Evolutionary conservation across 1,140 invertebrate species (phyloP).

Genomic region (Planococcus citri): DNA sequence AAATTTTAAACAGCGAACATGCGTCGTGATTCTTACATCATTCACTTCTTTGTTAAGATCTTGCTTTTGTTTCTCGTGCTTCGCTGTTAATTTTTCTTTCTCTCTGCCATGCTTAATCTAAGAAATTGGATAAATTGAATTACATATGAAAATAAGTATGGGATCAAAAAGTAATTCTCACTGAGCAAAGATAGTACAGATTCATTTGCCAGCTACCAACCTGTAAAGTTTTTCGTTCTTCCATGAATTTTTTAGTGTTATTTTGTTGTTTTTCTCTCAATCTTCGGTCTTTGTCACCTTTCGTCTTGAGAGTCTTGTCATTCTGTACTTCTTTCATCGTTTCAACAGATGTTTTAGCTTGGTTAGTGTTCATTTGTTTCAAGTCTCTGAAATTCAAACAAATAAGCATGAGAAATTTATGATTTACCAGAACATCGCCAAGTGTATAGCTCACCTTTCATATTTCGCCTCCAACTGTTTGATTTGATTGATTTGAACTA

Average conservation of each 20-base stretch:
- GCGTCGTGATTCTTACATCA: slow-evolving; percentile 57
- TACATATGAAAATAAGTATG: too few relatives aligned
- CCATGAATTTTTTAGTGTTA: slow-evolving; percentile 99
- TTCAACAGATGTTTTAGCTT: slow-evolving; percentile 93
- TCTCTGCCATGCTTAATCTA: slow-evolving; percentile 85
- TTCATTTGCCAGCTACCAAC: too few relatives aligned
- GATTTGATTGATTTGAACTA: slow-evolving; percentile 72
- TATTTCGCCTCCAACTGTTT: slow-evolving; percentile 82
- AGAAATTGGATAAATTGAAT: too few relatives aligned
- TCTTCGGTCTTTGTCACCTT: slow-evolving; percentile 88
- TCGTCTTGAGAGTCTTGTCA: slow-evolving; percentile 93
- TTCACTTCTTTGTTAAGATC: slow-evolving; percentile 82
- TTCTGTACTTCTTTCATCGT: slow-evolving; percentile 88
- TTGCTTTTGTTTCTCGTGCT: slow-evolving; percentile 85
- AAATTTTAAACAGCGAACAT: too few relatives aligned
- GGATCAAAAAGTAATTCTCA: too few relatives aligned
- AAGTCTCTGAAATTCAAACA: slow-evolving; percentile 66
- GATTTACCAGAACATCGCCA: slow-evolving; percentile 15
- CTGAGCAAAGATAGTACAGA: too few relatives aligned
- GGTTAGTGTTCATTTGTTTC: slow-evolving; percentile 89
- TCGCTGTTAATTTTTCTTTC: slow-evolving; percentile 81
- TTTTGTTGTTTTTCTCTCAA: slow-evolving; percentile 94
- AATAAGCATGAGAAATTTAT: too few relatives aligned
- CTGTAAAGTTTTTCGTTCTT: slow-evolving; percentile 68
- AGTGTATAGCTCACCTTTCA: slow-evolving; percentile 56